Conservation (phyloP, 2,888 invertebrate species). For the Nymphalis polychloros region DNA sequence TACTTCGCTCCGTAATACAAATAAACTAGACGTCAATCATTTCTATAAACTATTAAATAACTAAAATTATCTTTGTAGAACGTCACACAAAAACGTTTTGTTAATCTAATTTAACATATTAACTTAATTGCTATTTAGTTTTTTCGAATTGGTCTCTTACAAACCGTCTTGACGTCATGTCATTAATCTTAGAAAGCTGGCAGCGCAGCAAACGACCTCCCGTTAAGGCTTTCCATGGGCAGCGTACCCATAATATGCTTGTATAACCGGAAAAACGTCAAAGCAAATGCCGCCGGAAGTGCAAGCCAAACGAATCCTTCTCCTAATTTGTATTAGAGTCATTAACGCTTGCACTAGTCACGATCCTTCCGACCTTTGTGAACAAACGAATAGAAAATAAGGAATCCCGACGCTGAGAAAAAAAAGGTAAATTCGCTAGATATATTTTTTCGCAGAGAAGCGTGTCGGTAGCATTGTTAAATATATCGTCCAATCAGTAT, state of each 20-base stretch:
- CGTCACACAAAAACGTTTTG: background rate
- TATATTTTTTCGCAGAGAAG: conserved; percentile 74
- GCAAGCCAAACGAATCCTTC: conserved; percentile 74
- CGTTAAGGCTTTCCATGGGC: conserved; percentile 77
- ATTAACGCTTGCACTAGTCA: conserved; percentile 62
- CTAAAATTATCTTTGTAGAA: background rate
- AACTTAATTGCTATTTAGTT: conserved; percentile 43
- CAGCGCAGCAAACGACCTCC: conserved; percentile 79
- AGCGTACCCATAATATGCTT: conserved; percentile 73
- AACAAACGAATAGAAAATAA: conserved; percentile 70
- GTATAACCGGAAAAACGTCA: conserved; percentile 58
- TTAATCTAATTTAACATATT: conserved; percentile 9
- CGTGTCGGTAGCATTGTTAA: conserved; percentile 78
- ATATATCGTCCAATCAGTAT: conserved; percentile 82
- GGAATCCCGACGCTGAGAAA: conserved; percentile 66
- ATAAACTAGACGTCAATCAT: background rate
- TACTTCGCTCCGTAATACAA: conserved; percentile 23
- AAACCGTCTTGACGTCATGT: conserved; percentile 75
- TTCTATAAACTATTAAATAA: background rate
- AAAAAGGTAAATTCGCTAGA: conserved; percentile 69
- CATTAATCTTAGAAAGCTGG: conserved; percentile 78
- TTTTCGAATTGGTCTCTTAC: conserved; percentile 71
- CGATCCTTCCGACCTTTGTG: conserved; percentile 58
- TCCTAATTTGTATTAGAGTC: conserved; percentile 69
- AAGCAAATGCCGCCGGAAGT: conserved; percentile 61